phyloP scores from a whole-genome alignment of 2,113 vertebrate species.

The Otis tarda region DNA sequence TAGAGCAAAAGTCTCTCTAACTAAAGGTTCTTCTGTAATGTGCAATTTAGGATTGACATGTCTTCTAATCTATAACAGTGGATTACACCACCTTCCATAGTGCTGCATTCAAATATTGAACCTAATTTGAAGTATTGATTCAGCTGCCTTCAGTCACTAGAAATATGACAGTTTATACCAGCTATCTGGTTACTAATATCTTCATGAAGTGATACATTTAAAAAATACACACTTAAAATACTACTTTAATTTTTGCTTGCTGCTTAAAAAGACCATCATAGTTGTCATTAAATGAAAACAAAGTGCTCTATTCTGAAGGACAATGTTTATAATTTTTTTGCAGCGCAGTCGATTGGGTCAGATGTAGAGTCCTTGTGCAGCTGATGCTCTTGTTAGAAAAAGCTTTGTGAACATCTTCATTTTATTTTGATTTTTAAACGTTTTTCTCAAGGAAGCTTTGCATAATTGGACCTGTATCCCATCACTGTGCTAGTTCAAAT shows the following conservation, averaged over 20 bases:
- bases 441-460: background rate
- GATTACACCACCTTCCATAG: conserved; percentile 33
- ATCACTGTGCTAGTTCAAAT: background rate
- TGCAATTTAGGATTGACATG: conserved; percentile 21
- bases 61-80: conserved; percentile 20
- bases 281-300: conserved; percentile 37
- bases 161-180: conserved; percentile 39
- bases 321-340: conserved; percentile 15
- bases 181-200: conserved; percentile 53
- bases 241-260: conserved; percentile 51
- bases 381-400: background rate
- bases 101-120: conserved; percentile 45
- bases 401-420: background rate
- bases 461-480: background rate
- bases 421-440: conserved; percentile 10
- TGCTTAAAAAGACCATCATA: conserved; percentile 23
- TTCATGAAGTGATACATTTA: conserved; percentile 33
- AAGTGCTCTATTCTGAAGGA: conserved; percentile 14
- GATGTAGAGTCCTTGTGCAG: background rate
- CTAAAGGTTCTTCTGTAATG: background rate
- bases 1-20: background rate
- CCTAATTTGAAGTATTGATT: conserved; percentile 41
- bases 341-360: background rate
- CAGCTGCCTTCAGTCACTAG: conserved; percentile 24
- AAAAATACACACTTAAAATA: conserved; percentile 41